Percentiles rank a stretch among this genome's conserved stretches.
These are phyloP conservation scores for Irena cyanogastra DNA, from an alignment of 2,113 vertebrate species.

Conservation along the genomic window DNA sequence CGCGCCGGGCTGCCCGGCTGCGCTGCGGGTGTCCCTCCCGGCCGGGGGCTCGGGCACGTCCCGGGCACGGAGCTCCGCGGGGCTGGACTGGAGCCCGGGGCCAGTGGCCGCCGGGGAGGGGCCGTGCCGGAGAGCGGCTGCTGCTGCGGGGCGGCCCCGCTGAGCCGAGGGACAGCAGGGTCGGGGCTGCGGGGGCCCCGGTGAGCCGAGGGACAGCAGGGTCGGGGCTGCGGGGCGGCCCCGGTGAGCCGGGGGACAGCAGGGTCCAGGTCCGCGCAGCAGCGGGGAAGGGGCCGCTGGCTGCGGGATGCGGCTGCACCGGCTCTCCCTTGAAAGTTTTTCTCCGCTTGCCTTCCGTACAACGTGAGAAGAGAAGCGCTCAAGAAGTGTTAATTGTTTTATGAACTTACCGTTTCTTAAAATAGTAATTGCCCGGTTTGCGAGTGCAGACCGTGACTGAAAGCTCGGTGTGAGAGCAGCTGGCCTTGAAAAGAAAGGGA, in stretches of 20 bases:
- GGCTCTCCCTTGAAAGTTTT: fast-evolving
- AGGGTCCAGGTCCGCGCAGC: background rate
- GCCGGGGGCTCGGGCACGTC: background rate
- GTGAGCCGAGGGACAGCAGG: background rate
- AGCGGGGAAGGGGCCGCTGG: background rate
- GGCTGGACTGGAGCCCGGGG: background rate
- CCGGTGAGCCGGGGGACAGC: background rate
- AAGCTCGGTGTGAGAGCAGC: background rate
- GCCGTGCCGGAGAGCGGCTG: background rate
- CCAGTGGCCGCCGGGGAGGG: background rate
- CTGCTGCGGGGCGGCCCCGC: background rate
- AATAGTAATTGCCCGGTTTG: background rate
- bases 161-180: background rate
- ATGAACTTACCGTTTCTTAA: background rate
- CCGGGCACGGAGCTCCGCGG: background rate
- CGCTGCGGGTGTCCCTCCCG: too few relatives aligned
- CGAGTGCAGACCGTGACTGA: background rate
- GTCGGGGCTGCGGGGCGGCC: background rate
- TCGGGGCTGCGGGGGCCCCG: background rate
- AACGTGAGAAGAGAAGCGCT: background rate
- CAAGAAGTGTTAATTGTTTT: background rate
- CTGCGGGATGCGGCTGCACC: background rate
- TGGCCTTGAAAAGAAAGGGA: background rate
- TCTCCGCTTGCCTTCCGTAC: background rate
- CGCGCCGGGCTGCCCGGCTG: background rate